Evolutionary conservation across 2,888 invertebrate species (phyloP), one percentile per base, ranked within the genome.

Genomic region (Philereme transversata): DNA sequence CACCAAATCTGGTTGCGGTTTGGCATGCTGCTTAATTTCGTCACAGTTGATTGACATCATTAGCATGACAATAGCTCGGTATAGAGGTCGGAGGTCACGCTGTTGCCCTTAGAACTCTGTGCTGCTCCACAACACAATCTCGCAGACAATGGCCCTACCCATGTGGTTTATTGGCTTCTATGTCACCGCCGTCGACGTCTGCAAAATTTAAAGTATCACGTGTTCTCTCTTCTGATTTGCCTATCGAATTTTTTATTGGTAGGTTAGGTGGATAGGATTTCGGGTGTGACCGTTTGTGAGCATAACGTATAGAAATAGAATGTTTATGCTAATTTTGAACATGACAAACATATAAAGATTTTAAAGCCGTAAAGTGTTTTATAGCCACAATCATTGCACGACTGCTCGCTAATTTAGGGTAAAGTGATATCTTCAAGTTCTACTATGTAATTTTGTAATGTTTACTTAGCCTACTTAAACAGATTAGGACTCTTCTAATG

Each of bases 131-230:
- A 69, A 69, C 68, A 78, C 73, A 76, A 72, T 73, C 75, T 74
- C 76, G 81, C 83, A 87, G 81, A 87, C 88, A 88, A 88, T 86
- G 81, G 83, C 85, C 86, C 84, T 80, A 79, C 90, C 88, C 84
- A 88, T 83, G 72, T 80, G 72, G 71, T 79, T 78, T 82, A 81
- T 81, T 78, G 77, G 74, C 77, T 80, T 82, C 81, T 82, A 86
- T 83, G 79, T 78, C 57, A 53, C 57, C 56, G 69, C 68, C 76
- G 74, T 74, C 73, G 73, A 73, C 77, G 79, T 80, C 83, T 82
- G 79, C 78, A 76, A 84, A 83, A 81, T 83, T 82, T 81, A 77
- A 72, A 77, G 73, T 77, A 76, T 81, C 77, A 78, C 73, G 73
- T 74, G 69, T 67, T 65, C 54, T 60, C 53, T 60, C 61, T 65